Base-by-base conservation (phyloP, 35 echinoderm and acorn worm genomes). In the Strongylocentrotus purpuratus region DNA sequence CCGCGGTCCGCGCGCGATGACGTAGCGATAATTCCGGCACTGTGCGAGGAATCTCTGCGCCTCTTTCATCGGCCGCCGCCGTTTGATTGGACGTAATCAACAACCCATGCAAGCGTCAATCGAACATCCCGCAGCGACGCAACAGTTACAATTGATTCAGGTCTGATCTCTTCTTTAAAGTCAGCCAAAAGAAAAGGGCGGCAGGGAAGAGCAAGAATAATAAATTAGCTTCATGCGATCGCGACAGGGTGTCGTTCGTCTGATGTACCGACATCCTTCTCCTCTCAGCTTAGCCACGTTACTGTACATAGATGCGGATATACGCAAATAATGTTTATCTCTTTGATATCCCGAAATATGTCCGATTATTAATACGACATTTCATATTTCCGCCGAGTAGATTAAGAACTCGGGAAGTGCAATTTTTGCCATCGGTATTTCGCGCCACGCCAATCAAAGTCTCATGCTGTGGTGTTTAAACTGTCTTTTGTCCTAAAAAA, bases 111-210 rank as follows among this genome's bases (percentile, higher is more conserved):
- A 89, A 89, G 87, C 87, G 87, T 46, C 87, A 89, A 89, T 89
- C 33, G 87, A 46, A 46, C 87, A 10, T 89, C 87, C 32, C 87
- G 87, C 87, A 45, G 87, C 87, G 87, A 89, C 32, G 87, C 87
- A 89, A 89, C 87, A 89, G 87, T 89, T 89, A 89, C 87, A 89
- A 89, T 89, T 89, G 87, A 89, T 89, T 89, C 87, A 89, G 87
- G 12, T 17, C 87, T 89, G 87, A 89, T 89, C 87, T 89, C 33
- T 46, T 7, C 11, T 89, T 46, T 28, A 89, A 89, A 89, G 87
- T 78, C n/a, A 15, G n/a, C 32, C 87, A 89, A 45, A 89, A 46
- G 87, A 89, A 46, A 41, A 45, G 33, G n/a, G 87, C 87, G 87
- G 45, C 87, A 33, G 87, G 87, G 87, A 89, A 33, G 87, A 89